phyloP scores from a whole-genome alignment of 2,113 vertebrate species.

The Ceyx cyanopectus region DNA sequence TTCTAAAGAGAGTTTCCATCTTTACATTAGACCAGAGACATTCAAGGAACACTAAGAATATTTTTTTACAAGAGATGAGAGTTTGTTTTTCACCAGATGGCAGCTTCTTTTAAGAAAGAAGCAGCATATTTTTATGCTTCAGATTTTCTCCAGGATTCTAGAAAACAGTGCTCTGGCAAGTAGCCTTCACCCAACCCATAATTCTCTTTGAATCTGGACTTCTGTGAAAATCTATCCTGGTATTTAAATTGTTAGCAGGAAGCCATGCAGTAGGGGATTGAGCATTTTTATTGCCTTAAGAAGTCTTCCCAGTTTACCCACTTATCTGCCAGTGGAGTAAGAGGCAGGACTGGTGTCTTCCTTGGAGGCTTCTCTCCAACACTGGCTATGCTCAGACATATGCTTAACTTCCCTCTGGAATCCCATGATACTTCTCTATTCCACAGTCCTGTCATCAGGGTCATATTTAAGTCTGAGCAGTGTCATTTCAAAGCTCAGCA shows the following conservation, averaged over 20 bases:
- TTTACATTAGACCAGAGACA: background rate
- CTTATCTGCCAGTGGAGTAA: background rate
- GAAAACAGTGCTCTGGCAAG: background rate
- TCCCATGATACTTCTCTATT: background rate
- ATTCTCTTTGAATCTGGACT: background rate
- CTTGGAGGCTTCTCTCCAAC: background rate
- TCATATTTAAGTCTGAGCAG: background rate
- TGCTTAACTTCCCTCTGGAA: background rate
- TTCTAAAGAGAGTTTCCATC: background rate
- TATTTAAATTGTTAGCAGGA: background rate
- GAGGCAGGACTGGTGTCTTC: background rate
- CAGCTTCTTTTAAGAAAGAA: background rate
- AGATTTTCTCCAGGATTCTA: slow-evolving; percentile 1
- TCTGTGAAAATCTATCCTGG: background rate
- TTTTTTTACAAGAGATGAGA: background rate
- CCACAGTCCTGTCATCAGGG: background rate
- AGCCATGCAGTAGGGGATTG: background rate
- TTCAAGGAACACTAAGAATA: background rate
- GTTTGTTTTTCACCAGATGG: slow-evolving; percentile 17
- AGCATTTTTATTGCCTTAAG: background rate
- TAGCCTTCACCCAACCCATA: background rate
- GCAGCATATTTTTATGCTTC: background rate
- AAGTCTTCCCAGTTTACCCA: background rate
- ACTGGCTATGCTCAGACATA: background rate
- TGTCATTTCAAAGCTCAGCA: background rate